Percentiles rank a stretch among this genome's conserved stretches.
Evolutionary conservation across 2,113 vertebrate genomes (phyloP).

Genomic region (Chionomys nivalis): DNA sequence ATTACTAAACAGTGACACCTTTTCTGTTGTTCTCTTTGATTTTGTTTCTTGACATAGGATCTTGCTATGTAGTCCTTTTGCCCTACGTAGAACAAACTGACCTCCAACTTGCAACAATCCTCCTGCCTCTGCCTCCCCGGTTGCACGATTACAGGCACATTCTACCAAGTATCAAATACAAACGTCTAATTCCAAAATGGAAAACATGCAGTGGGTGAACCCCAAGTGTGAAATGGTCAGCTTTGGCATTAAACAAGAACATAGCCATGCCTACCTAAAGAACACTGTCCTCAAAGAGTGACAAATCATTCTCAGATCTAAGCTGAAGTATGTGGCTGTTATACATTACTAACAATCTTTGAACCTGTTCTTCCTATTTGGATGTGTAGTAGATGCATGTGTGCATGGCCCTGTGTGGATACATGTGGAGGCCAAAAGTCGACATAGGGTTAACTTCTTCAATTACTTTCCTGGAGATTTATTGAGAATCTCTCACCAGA

Average conservation of each 20-base stretch:
- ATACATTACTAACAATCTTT: not conserved
- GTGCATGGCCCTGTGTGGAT: no score
- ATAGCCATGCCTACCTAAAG: not conserved
- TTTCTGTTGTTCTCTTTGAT: not conserved
- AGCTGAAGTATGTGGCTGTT: not conserved
- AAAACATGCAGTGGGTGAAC: not conserved
- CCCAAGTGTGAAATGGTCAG: rapidly evolving
- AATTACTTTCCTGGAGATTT: not conserved
- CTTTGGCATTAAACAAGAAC: not conserved
- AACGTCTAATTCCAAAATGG: not conserved
- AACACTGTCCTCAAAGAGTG: not conserved
- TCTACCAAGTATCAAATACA: not conserved
- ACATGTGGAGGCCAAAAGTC: not conserved
- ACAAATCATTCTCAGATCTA: not conserved
- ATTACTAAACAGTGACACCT: not conserved
- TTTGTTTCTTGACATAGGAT: not conserved
- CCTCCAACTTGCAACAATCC: not conserved
- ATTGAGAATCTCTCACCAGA: not conserved
- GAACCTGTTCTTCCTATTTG: not conserved
- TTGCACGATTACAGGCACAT: not conserved
- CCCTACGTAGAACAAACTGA: not conserved
- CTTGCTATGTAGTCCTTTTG: not conserved
- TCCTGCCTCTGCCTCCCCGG: not conserved
- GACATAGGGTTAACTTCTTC: not conserved
- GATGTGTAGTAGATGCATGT: not conserved